Evolutionary conservation across 2,888 invertebrate species (phyloP).

Genomic region (Euplagia quadripunctaria): DNA sequence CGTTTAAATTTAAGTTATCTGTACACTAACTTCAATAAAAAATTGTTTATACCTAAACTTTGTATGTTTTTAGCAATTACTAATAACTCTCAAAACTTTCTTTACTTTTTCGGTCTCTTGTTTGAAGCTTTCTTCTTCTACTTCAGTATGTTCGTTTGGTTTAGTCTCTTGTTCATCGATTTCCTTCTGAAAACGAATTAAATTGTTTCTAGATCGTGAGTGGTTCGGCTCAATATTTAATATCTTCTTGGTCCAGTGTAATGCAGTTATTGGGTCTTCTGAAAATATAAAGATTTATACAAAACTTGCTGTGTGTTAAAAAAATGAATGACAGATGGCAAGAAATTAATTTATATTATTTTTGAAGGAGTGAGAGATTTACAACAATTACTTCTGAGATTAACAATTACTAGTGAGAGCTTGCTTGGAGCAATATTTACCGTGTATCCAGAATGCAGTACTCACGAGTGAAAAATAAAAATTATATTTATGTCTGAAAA

Average conservation of each 20-base stretch:
- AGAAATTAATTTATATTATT: too few relatives aligned
- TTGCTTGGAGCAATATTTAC: not conserved
- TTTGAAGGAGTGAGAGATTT: not conserved
- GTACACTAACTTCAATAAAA: too few relatives aligned
- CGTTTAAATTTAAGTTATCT: too few relatives aligned
- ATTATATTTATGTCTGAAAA: not conserved
- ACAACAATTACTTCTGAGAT: not conserved
- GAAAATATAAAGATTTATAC: conserved; percentile 23
- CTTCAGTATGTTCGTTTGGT: conserved; percentile 43
- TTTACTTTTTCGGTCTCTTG: not conserved
- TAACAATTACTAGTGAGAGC: not conserved
- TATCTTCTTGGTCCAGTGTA: conserved; percentile 96
- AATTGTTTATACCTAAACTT: not conserved
- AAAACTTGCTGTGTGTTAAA: too few relatives aligned
- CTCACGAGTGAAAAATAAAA: too few relatives aligned
- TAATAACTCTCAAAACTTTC: not conserved
- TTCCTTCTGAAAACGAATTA: conserved; percentile 95
- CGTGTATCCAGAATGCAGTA: not conserved
- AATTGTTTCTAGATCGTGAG: conserved; percentile 95
- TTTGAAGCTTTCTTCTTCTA: not conserved
- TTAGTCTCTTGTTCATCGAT: conserved; percentile 83
- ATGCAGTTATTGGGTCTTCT: conserved; percentile 95
- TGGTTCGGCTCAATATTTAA: conserved; percentile 94
- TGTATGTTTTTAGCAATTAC: not conserved
- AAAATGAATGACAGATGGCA: not conserved